Base-by-base conservation (phyloP, 92 coral and sea anemone species). In the Parazoanthus swiftii region DNA sequence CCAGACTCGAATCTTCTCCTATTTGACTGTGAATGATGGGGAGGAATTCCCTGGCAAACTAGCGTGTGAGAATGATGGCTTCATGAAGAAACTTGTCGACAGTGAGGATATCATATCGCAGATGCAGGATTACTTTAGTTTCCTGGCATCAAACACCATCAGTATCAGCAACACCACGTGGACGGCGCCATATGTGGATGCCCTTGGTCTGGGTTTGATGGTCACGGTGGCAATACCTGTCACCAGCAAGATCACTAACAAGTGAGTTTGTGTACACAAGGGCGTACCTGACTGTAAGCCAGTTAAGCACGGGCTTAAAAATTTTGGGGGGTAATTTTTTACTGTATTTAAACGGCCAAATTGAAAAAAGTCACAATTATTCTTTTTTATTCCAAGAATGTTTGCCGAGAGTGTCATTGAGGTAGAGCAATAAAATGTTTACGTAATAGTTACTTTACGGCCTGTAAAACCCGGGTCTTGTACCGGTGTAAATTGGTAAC, bases 81-180 rank as follows among this genome's bases (percentile, higher is more conserved):
- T 91, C 88, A 95, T 97, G 99, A 97, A 97, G 95, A 97, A 92
- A 81, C 93, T 97, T 48, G 93, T 92, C 18, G 95, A 94, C 79
- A 92, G 90, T 54, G 95, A 95, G 73, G 93, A 97, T 88, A 91
- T 97, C 82, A 97, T 97, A 80, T 95, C 98, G 33, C 99, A 97
- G 88, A 97, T 97, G 99, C 97, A 97, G 79, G 99, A 97, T 85
- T 97, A 97, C 65, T 97, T 95, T 88, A 95, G 98, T 86, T 97
- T 97, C 90, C 91, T 97, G 82, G 98, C 97, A 4, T 95, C 99
- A 77, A 97, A 97, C 85, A 97, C 99, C 23, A 93, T 95, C 89
- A 92, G 98, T 26, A 90, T 94, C 29, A 94, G 93, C 70, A 93
- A 90, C 77, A 95, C 94, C 51, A 97, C 99, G 23, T 97, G 99